Evolutionary conservation across 2,113 vertebrate genomes (phyloP).

Genomic region (Neodon shergylaensis): DNA sequence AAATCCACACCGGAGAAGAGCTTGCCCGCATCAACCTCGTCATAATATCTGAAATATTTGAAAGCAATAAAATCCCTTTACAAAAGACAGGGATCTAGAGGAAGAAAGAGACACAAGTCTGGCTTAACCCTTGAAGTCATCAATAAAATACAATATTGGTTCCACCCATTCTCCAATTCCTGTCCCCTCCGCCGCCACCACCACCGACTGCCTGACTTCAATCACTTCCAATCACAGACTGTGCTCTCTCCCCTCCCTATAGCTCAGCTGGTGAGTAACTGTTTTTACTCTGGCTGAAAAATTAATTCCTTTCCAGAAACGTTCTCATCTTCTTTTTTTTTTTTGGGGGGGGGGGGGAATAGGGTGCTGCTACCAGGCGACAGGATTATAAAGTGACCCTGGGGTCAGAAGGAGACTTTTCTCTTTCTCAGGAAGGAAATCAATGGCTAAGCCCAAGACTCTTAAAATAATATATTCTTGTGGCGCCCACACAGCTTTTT

Average conservation of each 20-base stretch:
- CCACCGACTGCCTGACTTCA: constrained; percentile 84
- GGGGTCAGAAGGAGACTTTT: constrained; percentile 89
- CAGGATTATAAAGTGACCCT: constrained; percentile 89
- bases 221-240: constrained; percentile 86
- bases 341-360: background rate
- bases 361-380: constrained; percentile 85
- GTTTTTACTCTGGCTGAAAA: constrained; percentile 87
- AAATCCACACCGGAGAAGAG: constrained; percentile 81
- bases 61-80: constrained; percentile 81
- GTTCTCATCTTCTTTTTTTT: constrained; percentile 86
- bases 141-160: constrained; percentile 87
- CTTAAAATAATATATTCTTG: constrained; percentile 92
- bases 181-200: constrained; percentile 77
- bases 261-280: constrained; percentile 86
- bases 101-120: constrained; percentile 63
- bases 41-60: constrained; percentile 59
- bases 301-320: constrained; percentile 91
- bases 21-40: constrained; percentile 75
- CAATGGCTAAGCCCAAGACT: constrained; percentile 91
- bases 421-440: constrained; percentile 92
- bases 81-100: constrained; percentile 66
- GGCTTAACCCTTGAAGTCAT: constrained; percentile 84
- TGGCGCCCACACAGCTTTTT: constrained; percentile 84
- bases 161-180: constrained; percentile 84
- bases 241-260: constrained; percentile 81